Base-by-base conservation (phyloP, 2,113 vertebrate species). In the Lasiurus borealis region DNA sequence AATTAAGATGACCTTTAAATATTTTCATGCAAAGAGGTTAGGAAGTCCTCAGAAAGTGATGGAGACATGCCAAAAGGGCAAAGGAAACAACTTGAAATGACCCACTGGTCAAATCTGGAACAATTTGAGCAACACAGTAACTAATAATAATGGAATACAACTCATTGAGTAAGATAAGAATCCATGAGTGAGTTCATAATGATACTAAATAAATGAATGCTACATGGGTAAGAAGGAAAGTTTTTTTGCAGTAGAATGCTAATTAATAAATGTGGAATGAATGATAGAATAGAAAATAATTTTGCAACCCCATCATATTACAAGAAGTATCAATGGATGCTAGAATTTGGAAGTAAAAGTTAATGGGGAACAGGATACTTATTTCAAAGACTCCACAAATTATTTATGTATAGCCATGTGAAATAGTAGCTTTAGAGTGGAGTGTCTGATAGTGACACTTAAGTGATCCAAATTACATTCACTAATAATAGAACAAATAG, bases 101-200 rank as follows among this genome's bases (percentile, higher is more conserved):
- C 18, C 34, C 25, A 54, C 36, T 84, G 54, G 48, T 46, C 52
- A 71, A 87, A 87, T 88, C 34, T 87, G 52, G n/a, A 34, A 91
- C 6, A 91, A 72, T 13, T 78, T 78, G 36, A 90, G 25, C 34
- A 95, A 69, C 34, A 64, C 62, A 86, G 64, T 83, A 85, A 36
- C 15, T 34, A 54, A 46, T 78, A 54, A 84, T 82, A 92, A 81
- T 85, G 10, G 11, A 90, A 59, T 68, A 36, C 31, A 77, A 76
- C 10, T 48, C 69, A 64, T 12, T 88, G 44, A 83, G 64, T 86
- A 89, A 92, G 68, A 85, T 85, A 64, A 90, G n/a, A 86, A 76
- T 81, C 54, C 34, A 44, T 75, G 31, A 71, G 21, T 77, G 29
- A 78, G 3, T 90, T 84, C 21, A 78, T 71, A 40, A 14, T 72